Conservation (phyloP, 2,113 vertebrate species). For the Cephalopholis sonnerati region DNA sequence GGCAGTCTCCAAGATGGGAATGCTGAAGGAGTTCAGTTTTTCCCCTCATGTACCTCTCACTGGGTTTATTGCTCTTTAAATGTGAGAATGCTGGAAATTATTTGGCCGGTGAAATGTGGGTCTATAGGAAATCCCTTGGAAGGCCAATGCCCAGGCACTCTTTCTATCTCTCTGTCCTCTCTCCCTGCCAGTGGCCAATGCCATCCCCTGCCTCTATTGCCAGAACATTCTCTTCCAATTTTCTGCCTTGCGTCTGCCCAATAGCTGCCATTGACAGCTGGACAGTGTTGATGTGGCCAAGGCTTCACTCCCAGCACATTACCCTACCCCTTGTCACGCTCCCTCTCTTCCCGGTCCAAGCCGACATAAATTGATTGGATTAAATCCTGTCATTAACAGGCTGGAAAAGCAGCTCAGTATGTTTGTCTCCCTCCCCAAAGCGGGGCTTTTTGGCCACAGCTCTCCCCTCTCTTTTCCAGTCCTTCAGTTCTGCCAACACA, state of each 20-base stretch:
- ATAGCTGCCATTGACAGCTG: slow-evolving; percentile 84
- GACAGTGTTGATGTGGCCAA: slow-evolving; percentile 81
- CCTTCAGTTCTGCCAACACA: slow-evolving; percentile 76
- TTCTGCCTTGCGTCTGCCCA: slow-evolving; percentile 80
- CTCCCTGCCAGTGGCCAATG: slow-evolving; percentile 79
- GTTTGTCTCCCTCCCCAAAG: slow-evolving; percentile 81
- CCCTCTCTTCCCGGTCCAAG: slow-evolving; percentile 82
- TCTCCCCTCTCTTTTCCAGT: slow-evolving; percentile 77
- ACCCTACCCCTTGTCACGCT: slow-evolving; percentile 82
- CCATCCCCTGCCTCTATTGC: slow-evolving; percentile 77
- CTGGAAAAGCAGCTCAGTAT: slow-evolving; percentile 85
- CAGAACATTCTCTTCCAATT: slow-evolving; percentile 86
- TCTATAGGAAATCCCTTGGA: slow-evolving; percentile 84
- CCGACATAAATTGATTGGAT: slow-evolving; percentile 85
- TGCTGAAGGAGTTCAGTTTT: slow-evolving; percentile 64
- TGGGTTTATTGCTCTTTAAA: slow-evolving; percentile 83
- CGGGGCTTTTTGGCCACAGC: slow-evolving; percentile 75
- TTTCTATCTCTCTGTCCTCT: slow-evolving; percentile 70
- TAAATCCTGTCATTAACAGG: slow-evolving; percentile 86
- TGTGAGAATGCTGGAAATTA: slow-evolving; percentile 77
- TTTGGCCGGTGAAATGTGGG: slow-evolving; percentile 77
- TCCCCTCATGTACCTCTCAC: slow-evolving; percentile 66
- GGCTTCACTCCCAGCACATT: slow-evolving; percentile 82
- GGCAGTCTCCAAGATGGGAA: slow-evolving; percentile 68
- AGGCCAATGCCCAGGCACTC: slow-evolving; percentile 74